phyloP scores from a whole-genome alignment of 2,113 vertebrate genomes.

The Cololabis saira region DNA sequence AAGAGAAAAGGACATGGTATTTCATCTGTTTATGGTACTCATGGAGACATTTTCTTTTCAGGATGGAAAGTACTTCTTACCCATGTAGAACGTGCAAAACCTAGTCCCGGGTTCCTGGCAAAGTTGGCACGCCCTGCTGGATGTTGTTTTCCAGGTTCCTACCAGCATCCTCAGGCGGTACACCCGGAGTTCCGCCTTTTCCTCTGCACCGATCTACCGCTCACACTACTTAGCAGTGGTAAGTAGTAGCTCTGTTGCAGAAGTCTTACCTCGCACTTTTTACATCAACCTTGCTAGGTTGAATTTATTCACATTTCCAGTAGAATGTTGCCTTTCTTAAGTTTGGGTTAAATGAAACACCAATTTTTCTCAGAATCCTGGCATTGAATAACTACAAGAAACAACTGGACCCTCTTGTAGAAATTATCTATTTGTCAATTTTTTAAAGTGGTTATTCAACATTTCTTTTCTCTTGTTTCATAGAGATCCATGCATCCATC shows the following conservation, averaged over 20 bases:
- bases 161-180: not conserved
- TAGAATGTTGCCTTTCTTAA: not conserved
- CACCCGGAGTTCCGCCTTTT: slow-evolving; percentile 79
- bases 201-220: slow-evolving; percentile 81
- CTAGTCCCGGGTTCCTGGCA: slow-evolving; percentile 51
- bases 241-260: slow-evolving; percentile 48
- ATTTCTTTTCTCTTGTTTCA: slow-evolving; percentile 10
- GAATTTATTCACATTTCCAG: not conserved
- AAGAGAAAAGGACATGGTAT: not conserved
- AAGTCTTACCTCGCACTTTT: not conserved
- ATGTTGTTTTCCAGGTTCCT: slow-evolving; percentile 11
- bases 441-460: not conserved
- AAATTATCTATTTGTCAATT: not conserved
- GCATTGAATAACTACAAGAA: not conserved
- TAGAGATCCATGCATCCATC: slow-evolving; percentile 80
- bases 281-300: not conserved
- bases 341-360: no score
- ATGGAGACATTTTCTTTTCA: slow-evolving; percentile 33
- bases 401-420: not conserved
- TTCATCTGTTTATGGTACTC: not conserved
- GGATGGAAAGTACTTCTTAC: slow-evolving; percentile 82
- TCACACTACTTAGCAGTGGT: slow-evolving; percentile 76
- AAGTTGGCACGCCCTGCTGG: slow-evolving; percentile 36
- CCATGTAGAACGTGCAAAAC: slow-evolving; percentile 62
- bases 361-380: not conserved